phyloP scores from a whole-genome alignment of 1,140 invertebrate genomes.

The Augochlora pura region DNA sequence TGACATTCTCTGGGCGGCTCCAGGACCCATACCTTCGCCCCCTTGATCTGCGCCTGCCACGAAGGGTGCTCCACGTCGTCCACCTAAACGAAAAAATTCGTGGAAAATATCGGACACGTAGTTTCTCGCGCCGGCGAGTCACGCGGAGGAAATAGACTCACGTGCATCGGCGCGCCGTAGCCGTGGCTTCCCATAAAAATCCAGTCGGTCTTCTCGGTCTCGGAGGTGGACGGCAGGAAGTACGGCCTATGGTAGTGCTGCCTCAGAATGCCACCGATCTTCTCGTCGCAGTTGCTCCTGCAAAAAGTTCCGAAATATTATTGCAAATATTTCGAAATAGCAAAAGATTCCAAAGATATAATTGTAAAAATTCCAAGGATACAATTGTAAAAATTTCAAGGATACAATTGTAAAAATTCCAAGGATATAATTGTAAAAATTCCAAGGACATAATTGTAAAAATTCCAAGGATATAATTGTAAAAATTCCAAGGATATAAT shows the following conservation, averaged over 20 bases:
- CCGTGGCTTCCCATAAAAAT: slow-evolving; percentile 97
- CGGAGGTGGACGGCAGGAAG: slow-evolving; percentile 91
- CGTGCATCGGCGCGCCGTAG: slow-evolving; percentile 96
- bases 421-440: too few relatives aligned
- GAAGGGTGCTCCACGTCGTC: slow-evolving; percentile 95
- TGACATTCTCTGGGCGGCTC: slow-evolving; percentile 94
- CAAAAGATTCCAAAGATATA: too few relatives aligned
- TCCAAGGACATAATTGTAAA: too few relatives aligned
- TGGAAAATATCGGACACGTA: too few relatives aligned
- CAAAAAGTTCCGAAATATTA: background rate
- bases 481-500: too few relatives aligned
- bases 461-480: too few relatives aligned
- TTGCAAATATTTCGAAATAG: too few relatives aligned
- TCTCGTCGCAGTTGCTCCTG: slow-evolving; percentile 94
- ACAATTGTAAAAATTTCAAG: too few relatives aligned
- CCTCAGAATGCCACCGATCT: slow-evolving; percentile 87
- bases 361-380: too few relatives aligned
- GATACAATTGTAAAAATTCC: too few relatives aligned
- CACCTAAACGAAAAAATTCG: slow-evolving; percentile 82
- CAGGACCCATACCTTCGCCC: slow-evolving; percentile 92
- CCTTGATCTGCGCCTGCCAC: slow-evolving; percentile 96
- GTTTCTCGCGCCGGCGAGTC: too few relatives aligned
- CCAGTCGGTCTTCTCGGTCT: slow-evolving; percentile 94
- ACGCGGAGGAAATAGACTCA: slow-evolving; percentile 80
- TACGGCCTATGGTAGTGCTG: slow-evolving; percentile 92